phyloP scores from a whole-genome alignment of 2,797 vertebrate species.

The Cyprinodon diabolis region DNA sequence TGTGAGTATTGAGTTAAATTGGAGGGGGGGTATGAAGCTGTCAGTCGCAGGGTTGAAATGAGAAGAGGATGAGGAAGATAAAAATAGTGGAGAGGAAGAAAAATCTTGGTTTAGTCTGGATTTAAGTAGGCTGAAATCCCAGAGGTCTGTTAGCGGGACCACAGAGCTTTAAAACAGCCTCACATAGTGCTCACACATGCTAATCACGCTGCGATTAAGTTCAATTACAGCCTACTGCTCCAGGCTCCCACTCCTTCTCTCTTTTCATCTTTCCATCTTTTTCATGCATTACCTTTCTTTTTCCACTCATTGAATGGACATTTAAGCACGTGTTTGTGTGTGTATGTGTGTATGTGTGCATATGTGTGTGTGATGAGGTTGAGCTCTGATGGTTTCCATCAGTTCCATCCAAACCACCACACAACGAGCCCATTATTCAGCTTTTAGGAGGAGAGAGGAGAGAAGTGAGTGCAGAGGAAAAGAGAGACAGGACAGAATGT shows the following conservation, averaged over 20 bases:
- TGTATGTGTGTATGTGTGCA: conserved; percentile 36
- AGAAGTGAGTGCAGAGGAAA: conserved; percentile 14
- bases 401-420: conserved; percentile 72
- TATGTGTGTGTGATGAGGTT: conserved; percentile 49
- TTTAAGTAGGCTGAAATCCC: conserved; percentile 66
- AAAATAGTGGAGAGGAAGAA: conserved; percentile 28
- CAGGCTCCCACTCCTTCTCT: conserved; percentile 60
- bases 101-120: conserved; percentile 62
- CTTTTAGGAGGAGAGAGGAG: conserved; percentile 56
- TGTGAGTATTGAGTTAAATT: conserved; percentile 71
- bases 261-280: conserved; percentile 43
- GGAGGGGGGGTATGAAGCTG: conserved; percentile 14
- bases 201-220: conserved; percentile 70
- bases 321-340: conserved; percentile 50
- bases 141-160: conserved; percentile 27
- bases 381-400: conserved; percentile 73
- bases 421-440: conserved; percentile 77
- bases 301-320: conserved; percentile 59
- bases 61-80: conserved; percentile 15
- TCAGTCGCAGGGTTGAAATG: conserved; percentile 6
- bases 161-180: conserved; percentile 29
- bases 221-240: conserved; percentile 74
- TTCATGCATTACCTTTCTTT: conserved; percentile 72
- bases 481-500: conserved; percentile 24
- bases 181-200: conserved; percentile 35